A percentile compares a stretch with the other conserved stretches of the same genome.
Evolutionary conservation across 2,888 invertebrate species (phyloP).

Genomic region (Hoplodrina blanda): DNA sequence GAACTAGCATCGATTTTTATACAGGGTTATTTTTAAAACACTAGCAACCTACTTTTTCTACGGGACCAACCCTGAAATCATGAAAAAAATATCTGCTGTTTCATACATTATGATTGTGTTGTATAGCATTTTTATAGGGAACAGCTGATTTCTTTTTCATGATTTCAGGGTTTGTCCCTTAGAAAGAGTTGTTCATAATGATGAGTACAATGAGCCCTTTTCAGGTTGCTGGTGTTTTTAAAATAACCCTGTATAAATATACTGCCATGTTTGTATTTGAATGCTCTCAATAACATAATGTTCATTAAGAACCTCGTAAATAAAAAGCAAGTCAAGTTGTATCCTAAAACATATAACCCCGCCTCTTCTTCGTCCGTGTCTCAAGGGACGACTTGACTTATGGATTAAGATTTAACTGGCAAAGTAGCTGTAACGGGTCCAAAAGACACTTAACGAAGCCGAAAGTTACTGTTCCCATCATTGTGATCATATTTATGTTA

Average conservation of each 20-base stretch:
- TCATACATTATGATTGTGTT: too few relatives aligned
- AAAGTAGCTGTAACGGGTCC: slow-evolving; percentile 6
- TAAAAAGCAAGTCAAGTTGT: slow-evolving; percentile 40
- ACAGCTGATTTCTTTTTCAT: too few relatives aligned
- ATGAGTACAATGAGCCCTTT: too few relatives aligned
- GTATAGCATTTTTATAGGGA: too few relatives aligned
- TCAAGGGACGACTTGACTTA: slow-evolving; percentile 45
- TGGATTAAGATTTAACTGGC: slow-evolving; percentile 44
- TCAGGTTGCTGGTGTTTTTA: too few relatives aligned
- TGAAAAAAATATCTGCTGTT: too few relatives aligned
- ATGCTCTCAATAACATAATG: slow-evolving; percentile 23
- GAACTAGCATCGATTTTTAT: background rate
- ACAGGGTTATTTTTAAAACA: too few relatives aligned
- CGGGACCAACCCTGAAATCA: too few relatives aligned
- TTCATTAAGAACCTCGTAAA: slow-evolving; percentile 35
- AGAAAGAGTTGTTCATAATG: too few relatives aligned
- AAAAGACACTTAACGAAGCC: background rate
- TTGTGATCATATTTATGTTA: background rate
- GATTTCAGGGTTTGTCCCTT: too few relatives aligned
- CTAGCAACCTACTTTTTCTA: too few relatives aligned
- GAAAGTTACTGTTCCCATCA: background rate
- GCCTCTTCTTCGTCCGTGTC: slow-evolving; percentile 44
- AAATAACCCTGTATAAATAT: too few relatives aligned
- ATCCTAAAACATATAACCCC: slow-evolving; percentile 39
- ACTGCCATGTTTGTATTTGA: background rate